Conservation (phyloP, 2,797 vertebrate species). For the Enteromius viviparus region DNA sequence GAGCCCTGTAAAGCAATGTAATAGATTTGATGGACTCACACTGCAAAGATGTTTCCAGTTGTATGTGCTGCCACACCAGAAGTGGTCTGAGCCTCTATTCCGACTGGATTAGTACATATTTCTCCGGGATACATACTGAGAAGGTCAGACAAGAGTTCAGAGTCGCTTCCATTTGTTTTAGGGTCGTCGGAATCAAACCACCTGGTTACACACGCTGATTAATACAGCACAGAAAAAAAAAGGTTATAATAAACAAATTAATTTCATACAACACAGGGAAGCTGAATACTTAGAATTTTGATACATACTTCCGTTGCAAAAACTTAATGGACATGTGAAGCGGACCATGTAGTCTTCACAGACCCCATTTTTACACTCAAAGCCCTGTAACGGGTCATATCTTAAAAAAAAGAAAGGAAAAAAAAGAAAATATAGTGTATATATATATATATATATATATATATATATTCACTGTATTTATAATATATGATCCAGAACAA, state of each 20-base stretch:
- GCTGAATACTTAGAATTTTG: not conserved
- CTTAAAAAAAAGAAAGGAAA: not conserved
- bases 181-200: conserved; percentile 69
- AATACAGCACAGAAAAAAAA: not conserved
- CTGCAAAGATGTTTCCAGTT: conserved; percentile 57
- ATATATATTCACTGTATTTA: not conserved
- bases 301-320: not conserved
- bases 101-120: conserved; percentile 63
- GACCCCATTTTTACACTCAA: conserved; percentile 63
- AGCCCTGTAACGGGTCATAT: conserved; percentile 54
- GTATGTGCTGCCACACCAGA: conserved; percentile 54
- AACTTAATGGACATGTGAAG: conserved; percentile 51
- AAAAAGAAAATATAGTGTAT: no score
- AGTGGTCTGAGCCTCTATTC: conserved; percentile 65
- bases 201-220: conserved; percentile 53
- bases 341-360: conserved; percentile 67
- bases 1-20: not conserved
- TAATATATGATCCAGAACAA: not conserved
- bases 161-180: conserved; percentile 60
- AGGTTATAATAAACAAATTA: not conserved
- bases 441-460: not conserved
- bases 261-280: not conserved
- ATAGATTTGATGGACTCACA: conserved; percentile 43
- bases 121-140: conserved; percentile 46
- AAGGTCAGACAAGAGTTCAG: conserved; percentile 62